A percentile compares a stretch with the other conserved stretches of the same genome.
These are phyloP conservation scores for Apoda limacodes DNA, from an alignment of 2,888 invertebrate genomes.

Conservation along the genomic window DNA sequence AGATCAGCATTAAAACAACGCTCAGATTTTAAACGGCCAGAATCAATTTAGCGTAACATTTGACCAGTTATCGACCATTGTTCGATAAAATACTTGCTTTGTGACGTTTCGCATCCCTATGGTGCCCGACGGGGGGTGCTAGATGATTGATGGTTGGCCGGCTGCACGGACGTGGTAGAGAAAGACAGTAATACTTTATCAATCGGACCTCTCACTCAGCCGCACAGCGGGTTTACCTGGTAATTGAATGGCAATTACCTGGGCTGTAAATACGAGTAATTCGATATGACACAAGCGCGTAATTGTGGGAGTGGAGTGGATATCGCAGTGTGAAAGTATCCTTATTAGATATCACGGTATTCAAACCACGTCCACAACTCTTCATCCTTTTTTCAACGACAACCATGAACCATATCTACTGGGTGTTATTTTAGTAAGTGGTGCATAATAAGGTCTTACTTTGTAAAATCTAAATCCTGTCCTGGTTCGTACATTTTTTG, in stretches of 20 bases:
- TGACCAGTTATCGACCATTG: conserved; percentile 65
- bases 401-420: conserved; percentile 2
- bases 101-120: conserved; percentile 63
- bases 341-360: conserved; percentile 59
- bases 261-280: conserved; percentile 70
- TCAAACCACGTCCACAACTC: conserved; percentile 41
- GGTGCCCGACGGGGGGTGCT: conserved; percentile 57
- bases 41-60: conserved; percentile 62
- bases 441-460: too few species aligned
- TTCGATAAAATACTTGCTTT: conserved; percentile 49
- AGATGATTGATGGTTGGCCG: conserved; percentile 65
- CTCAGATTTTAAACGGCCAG: conserved; percentile 40
- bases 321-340: conserved; percentile 49
- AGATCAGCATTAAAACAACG: conserved; percentile 43
- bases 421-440: too few species aligned
- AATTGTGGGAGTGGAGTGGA: conserved; percentile 64
- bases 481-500: too few species aligned
- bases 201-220: conserved; percentile 32
- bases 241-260: conserved; percentile 72
- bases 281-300: conserved; percentile 70
- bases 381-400: conserved; percentile 25
- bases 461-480: too few species aligned
- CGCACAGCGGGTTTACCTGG: conserved; percentile 51
- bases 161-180: conserved; percentile 41
- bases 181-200: conserved; percentile 29